Percentiles rank a stretch among this genome's conserved stretches.
These are phyloP conservation scores for Pyrochroa serraticornis DNA, from an alignment of 2,888 invertebrate genomes.

Conservation along the genomic window DNA sequence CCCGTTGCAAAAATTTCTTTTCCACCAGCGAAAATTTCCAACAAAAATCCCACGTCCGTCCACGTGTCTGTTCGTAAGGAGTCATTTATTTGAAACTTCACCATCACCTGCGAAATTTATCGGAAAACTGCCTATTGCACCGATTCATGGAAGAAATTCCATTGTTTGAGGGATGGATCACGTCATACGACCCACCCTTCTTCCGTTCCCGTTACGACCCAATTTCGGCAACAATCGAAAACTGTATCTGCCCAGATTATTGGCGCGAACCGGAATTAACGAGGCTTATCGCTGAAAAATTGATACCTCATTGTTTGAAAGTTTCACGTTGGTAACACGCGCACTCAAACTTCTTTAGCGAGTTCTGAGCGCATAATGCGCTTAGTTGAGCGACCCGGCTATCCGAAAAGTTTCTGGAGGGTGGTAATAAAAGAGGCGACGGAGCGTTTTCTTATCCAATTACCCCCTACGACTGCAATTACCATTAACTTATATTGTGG, in stretches of 20 bases:
- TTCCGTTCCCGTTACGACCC: not conserved
- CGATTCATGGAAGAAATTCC: slow-evolving; percentile 16
- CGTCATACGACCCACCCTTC: slow-evolving; percentile 1
- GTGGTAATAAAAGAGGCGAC: slow-evolving; percentile 9
- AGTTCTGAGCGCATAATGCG: slow-evolving; percentile 11
- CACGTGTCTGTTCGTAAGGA: slow-evolving; percentile 32
- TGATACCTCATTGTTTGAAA: slow-evolving; percentile 6
- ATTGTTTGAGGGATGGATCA: slow-evolving; percentile 3
- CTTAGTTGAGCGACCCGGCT: slow-evolving; percentile 9
- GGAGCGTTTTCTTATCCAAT: too few species aligned
- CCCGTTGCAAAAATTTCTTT: not conserved
- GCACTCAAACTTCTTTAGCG: not conserved
- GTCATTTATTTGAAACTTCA: slow-evolving; percentile 42
- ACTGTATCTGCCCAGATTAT: too few species aligned
- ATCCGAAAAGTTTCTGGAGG: not conserved
- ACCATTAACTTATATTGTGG: too few species aligned
- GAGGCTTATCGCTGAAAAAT: not conserved
- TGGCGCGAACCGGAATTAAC: too few species aligned
- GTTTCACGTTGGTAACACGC: not conserved
- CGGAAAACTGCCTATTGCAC: slow-evolving; percentile 33
- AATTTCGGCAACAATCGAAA: slow-evolving; percentile 7
- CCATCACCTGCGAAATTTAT: slow-evolving; percentile 41
- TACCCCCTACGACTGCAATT: too few species aligned
- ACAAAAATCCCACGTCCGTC: slow-evolving; percentile 32
- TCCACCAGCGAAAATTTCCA: not conserved